Percentiles rank a stretch among this genome's conserved stretches.
Evolutionary conservation across 2,797 vertebrate species (phyloP).

Genomic region (Gymnodraco acuticeps): DNA sequence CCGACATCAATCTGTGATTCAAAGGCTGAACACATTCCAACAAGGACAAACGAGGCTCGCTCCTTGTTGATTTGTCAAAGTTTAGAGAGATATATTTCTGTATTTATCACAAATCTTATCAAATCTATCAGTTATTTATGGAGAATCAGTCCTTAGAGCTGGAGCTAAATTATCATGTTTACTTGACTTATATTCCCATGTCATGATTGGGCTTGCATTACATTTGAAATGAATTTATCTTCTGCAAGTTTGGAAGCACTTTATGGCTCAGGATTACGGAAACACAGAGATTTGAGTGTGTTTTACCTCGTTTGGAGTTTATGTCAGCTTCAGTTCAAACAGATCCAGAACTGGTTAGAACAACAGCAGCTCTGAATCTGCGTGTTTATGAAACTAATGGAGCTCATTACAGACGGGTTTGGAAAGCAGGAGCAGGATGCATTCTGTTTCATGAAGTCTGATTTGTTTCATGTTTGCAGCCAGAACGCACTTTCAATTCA

Average conservation of each 20-base stretch:
- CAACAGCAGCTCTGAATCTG: conserved; percentile 33
- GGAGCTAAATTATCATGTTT: conserved; percentile 43
- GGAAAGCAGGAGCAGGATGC: too few species aligned
- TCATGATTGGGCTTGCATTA: conserved; percentile 47
- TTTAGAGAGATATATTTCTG: conserved; percentile 78
- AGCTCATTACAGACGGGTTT: conserved; percentile 36
- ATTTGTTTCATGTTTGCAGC: too few species aligned
- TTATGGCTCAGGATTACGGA: conserved; percentile 84
- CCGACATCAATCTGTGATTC: conserved; percentile 71
- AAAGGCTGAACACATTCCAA: conserved; percentile 80
- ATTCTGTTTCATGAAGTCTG: conserved; percentile 36
- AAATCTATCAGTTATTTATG: conserved; percentile 52
- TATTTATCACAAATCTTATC: conserved; percentile 72
- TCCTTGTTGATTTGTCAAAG: conserved; percentile 75
- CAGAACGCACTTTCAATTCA: too few species aligned
- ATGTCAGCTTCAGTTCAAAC: conserved; percentile 56
- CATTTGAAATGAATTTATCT: conserved; percentile 69
- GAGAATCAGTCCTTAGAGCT: conserved; percentile 15
- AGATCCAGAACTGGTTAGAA: conserved; percentile 16
- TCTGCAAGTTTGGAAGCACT: conserved; percentile 84
- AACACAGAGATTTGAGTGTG: conserved; percentile 61
- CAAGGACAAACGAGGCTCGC: conserved; percentile 68
- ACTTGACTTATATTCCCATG: conserved; percentile 29
- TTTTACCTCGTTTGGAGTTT: conserved; percentile 74
- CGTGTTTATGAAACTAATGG: conserved; percentile 8